Evolutionary conservation across 2,113 vertebrate genomes (phyloP).

Genomic region (Ictalurus furcatus): DNA sequence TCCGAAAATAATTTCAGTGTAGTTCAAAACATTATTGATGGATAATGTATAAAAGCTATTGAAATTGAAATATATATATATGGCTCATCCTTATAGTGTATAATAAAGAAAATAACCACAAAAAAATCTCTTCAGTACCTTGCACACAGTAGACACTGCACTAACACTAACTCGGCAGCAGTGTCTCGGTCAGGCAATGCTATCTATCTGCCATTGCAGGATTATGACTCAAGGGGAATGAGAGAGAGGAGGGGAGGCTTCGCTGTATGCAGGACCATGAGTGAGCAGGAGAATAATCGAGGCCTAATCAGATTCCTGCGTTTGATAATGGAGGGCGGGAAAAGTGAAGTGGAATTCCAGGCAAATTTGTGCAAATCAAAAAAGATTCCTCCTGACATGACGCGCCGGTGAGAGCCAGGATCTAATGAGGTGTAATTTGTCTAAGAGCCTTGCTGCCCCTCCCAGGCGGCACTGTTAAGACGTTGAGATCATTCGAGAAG

Average conservation of each 20-base stretch:
- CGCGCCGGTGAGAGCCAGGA: constrained; percentile 92
- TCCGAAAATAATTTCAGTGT: not conserved
- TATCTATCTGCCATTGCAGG: constrained; percentile 33
- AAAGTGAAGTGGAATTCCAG: constrained; percentile 98
- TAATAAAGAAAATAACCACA: not conserved
- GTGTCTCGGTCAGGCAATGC: constrained; percentile 18
- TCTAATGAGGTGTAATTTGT: constrained; percentile 99
- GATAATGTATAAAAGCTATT: not conserved
- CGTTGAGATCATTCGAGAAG: constrained; percentile 78
- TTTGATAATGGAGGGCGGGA: constrained; percentile 98
- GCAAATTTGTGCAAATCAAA: constrained; percentile 99
- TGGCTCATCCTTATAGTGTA: not conserved
- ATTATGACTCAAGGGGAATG: constrained; percentile 36
- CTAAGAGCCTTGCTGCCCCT: constrained; percentile 85
- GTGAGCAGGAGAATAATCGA: constrained; percentile 93
- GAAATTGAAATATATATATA: not conserved
- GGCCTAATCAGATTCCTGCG: constrained; percentile 97
- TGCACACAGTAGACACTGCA: constrained; percentile 12
- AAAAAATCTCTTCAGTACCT: not conserved
- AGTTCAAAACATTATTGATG: not conserved
- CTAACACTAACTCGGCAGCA: constrained; percentile 1
- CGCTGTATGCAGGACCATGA: constrained; percentile 86
- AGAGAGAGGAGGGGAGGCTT: constrained; percentile 35
- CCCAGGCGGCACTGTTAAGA: constrained; percentile 66
- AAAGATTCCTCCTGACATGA: constrained; percentile 99